These are phyloP conservation scores for Empidonax alnorum DNA, from an alignment of 2,113 vertebrate species.

Conservation along the genomic window DNA sequence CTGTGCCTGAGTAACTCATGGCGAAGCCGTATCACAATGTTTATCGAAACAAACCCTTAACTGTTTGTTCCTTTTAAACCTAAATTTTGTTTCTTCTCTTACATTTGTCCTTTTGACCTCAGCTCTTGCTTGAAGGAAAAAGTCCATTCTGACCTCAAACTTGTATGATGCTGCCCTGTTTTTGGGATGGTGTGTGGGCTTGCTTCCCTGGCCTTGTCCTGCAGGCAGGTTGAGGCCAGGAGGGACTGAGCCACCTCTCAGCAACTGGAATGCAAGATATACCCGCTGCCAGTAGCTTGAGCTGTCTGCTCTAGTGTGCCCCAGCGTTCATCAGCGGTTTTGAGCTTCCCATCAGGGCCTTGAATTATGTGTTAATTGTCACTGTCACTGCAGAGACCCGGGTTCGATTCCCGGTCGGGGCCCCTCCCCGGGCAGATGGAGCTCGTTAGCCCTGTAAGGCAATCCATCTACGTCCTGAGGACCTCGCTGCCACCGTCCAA, in stretches of 20 bases:
- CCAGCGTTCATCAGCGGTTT: background rate
- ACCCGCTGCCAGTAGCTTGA: background rate
- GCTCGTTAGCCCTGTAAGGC: too few relatives aligned
- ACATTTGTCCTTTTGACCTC: background rate
- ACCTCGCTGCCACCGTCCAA: too few relatives aligned
- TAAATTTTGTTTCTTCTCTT: background rate
- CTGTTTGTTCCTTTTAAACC: background rate
- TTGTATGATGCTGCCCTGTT: background rate
- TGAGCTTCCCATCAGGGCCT: background rate
- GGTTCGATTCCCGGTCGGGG: too few relatives aligned
- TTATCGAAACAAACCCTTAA: background rate
- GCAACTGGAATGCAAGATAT: background rate
- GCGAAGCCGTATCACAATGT: accelerated
- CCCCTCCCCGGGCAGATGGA: too few relatives aligned
- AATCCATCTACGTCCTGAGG: too few relatives aligned
- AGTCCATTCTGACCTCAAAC: background rate
- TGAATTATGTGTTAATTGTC: background rate
- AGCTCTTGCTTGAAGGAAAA: background rate
- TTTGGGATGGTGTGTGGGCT: background rate
- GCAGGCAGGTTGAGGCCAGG: accelerated
- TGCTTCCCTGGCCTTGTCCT: background rate
- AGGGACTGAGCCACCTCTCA: background rate
- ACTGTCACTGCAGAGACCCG: too few relatives aligned
- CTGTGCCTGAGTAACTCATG: accelerated
- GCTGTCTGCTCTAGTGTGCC: background rate